Evolutionary conservation across 2,888 invertebrate genomes (phyloP).

Genomic region (Acrocera orbiculus): DNA sequence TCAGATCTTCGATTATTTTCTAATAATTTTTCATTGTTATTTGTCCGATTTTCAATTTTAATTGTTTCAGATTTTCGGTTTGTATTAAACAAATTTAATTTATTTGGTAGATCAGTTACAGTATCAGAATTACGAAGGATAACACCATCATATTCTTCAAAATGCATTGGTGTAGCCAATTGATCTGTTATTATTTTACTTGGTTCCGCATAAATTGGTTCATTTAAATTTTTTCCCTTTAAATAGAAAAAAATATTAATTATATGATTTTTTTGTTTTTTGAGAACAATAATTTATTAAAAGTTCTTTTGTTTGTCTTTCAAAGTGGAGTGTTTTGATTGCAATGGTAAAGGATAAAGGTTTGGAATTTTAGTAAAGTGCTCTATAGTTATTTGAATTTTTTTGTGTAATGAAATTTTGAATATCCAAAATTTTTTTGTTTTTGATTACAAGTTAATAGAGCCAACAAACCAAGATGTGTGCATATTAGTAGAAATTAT

Average conservation of each 20-base stretch:
- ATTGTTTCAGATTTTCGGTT: slow-evolving; percentile 12
- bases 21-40: slow-evolving; percentile 1
- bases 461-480: no score
- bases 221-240: slow-evolving; percentile 12
- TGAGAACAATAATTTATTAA: no score
- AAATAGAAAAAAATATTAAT: slow-evolving; percentile 2
- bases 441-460: no score
- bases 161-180: slow-evolving; percentile 8
- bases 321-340: no score
- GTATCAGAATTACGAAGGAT: slow-evolving; percentile 10
- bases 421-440: no score
- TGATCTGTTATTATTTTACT: slow-evolving; percentile 8
- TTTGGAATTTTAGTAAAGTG: no score
- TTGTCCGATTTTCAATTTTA: slow-evolving; percentile 2
- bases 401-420: no score
- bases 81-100: slow-evolving; percentile 3
- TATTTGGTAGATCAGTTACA: neutral
- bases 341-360: no score
- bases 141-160: slow-evolving; percentile 14
- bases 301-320: no score
- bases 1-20: slow-evolving; percentile 12
- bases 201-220: slow-evolving; percentile 15
- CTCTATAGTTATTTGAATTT: no score
- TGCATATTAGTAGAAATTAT: no score
- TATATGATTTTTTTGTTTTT: no score